Evolutionary conservation across 2,888 invertebrate genomes (phyloP), one percentile per base, ranked within the genome.

Genomic region (Torymus aiolomorphi): DNA sequence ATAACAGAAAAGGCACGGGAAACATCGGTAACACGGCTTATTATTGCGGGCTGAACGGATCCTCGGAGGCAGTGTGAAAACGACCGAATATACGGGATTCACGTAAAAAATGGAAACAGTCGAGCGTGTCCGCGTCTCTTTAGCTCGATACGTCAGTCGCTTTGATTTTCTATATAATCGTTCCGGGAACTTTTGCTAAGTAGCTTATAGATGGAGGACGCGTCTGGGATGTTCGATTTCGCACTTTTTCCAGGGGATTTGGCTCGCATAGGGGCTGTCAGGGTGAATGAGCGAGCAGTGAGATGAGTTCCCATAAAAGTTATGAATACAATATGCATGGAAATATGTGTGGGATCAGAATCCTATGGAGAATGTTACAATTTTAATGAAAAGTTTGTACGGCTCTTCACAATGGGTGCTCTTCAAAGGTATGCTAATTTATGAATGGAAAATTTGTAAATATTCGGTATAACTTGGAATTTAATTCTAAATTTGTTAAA

Each of bases 1-100:
- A 31, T 31, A 31, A 31, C 31, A 31, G 67, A 73, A 52, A 67
- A 62, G 78, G 49, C 61, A 72, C 62, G 31, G 73, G 69, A 78
- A 78, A 78, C 73, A 78, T 78, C 69, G 67, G 67, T 78, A 78
- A 78, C 73, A 62, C 67, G 59, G 73, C 78, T 78, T 73, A 73
- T 78, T 78, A 78, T 49, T 18, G 52, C 62, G 14, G n/a, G 2
- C 2, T 0, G 31, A 2, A 31, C 24, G 20, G 72, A 66, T 72
- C 42, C 66, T 59, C 12, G 24, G 3, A 3, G 3, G 5, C 5
- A 31, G 31, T 31, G 31, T 78, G 66, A 65, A 31, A 42, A 18
- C 31, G 3, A n/a, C 61, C 61, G 52, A 51, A 57, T 49, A n/a
- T n/a, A n/a, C n/a, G 20, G n/a, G 16, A 51, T 51, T 11, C 14